Percentiles rank a stretch among this genome's conserved stretches.
These are phyloP conservation scores for Ceratosolen solmsi DNA, from an alignment of 1,140 invertebrate genomes.

Conservation along the genomic window DNA sequence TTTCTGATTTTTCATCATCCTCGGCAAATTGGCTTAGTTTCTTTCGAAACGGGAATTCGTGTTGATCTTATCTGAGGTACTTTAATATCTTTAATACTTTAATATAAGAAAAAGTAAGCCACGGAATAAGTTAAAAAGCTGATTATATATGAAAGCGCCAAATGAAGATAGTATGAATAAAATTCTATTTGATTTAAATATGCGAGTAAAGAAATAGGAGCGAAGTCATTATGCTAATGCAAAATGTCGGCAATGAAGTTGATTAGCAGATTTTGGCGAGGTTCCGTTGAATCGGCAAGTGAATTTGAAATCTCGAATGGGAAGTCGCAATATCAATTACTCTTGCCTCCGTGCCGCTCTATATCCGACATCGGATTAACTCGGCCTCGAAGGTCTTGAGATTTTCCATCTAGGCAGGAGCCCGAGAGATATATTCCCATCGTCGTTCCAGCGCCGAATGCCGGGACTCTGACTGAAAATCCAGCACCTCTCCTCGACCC, in stretches of 20 bases:
- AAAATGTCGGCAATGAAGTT: slow-evolving; percentile 19
- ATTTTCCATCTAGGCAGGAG: slow-evolving; percentile 45
- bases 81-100: neutral
- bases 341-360: slow-evolving; percentile 4
- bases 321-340: slow-evolving; percentile 52
- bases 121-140: neutral
- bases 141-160: neutral
- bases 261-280: slow-evolving; percentile 43
- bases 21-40: neutral
- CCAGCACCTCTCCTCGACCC: slow-evolving; percentile 22
- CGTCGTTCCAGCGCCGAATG: slow-evolving; percentile 32
- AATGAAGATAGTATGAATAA: neutral
- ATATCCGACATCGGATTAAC: slow-evolving; percentile 51
- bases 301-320: slow-evolving; percentile 44
- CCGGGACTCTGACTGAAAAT: slow-evolving; percentile 43
- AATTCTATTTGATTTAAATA: slow-evolving; percentile 24
- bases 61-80: neutral
- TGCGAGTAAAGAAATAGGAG: neutral
- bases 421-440: slow-evolving; percentile 33
- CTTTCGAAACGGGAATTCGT: neutral
- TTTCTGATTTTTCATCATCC: neutral
- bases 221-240: slow-evolving; percentile 9
- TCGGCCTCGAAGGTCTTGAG: slow-evolving; percentile 47
- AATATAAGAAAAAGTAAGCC: neutral
- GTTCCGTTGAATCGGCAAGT: slow-evolving; percentile 34